Conservation (phyloP, 2,113 vertebrate species). For the Marmota monax region DNA sequence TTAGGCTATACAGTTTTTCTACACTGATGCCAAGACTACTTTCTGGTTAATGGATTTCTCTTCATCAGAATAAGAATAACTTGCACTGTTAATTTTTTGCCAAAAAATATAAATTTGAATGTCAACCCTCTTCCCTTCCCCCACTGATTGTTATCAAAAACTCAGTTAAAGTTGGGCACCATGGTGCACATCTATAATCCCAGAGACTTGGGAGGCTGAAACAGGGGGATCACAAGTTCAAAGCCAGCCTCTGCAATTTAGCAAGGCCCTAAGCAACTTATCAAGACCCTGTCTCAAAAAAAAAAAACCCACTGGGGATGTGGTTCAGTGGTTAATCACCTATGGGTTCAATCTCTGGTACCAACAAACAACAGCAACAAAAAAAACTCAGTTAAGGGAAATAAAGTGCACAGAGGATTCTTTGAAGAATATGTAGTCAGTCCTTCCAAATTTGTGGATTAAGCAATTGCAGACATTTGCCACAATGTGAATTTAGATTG, state of each 20-base stretch:
- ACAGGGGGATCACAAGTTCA: too few species aligned
- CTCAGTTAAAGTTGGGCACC: too few species aligned
- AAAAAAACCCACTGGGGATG: too few species aligned
- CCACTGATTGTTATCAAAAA: conserved; percentile 1
- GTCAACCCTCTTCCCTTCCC: background rate
- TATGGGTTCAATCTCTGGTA: too few species aligned
- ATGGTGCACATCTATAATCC: too few species aligned
- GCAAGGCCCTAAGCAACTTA: too few species aligned
- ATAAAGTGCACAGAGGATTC: background rate
- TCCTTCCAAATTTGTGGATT: background rate
- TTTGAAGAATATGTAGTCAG: background rate
- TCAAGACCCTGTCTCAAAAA: too few species aligned
- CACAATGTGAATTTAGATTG: background rate
- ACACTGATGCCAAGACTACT: background rate
- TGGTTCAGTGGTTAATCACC: too few species aligned
- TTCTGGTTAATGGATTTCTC: background rate
- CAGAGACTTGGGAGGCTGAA: too few species aligned
- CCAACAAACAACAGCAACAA: too few species aligned
- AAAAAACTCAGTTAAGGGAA: background rate
- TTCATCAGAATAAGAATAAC: background rate
- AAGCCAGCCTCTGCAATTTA: too few species aligned
- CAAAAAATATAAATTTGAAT: conserved; percentile 29
- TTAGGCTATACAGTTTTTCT: background rate
- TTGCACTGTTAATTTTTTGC: background rate
- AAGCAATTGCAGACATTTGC: background rate